Conservation (phyloP, 2,888 invertebrate genomes). For the Sphinx pinastri region DNA sequence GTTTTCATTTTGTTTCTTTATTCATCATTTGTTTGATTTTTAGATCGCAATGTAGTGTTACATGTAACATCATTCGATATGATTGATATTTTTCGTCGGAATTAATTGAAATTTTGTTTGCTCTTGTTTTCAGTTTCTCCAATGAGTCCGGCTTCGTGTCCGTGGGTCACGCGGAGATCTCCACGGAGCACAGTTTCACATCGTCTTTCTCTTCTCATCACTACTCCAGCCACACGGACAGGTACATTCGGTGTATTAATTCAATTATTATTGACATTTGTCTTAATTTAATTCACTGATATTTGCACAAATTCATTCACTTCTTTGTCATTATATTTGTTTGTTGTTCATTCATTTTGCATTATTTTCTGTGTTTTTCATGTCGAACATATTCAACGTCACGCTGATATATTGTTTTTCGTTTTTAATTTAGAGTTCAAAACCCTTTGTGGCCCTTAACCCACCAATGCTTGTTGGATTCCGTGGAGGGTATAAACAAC, state of each 20-base stretch:
- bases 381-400: conserved; percentile 14
- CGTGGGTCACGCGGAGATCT: conserved; percentile 77
- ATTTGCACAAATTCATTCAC: conserved; percentile 28
- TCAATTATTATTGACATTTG: conserved; percentile 21
- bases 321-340: conserved; percentile 11
- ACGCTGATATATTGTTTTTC: background rate
- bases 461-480: background rate
- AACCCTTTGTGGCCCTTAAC: no score
- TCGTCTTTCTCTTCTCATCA: conserved; percentile 76
- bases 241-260: conserved; percentile 51
- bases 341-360: conserved; percentile 23
- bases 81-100: conserved; percentile 31
- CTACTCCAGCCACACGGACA: conserved; percentile 77
- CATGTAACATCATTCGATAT: no score
- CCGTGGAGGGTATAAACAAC: background rate
- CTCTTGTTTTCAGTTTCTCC: conserved; percentile 65
- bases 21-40: conserved; percentile 1
- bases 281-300: conserved; percentile 20
- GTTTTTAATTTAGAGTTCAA: no score
- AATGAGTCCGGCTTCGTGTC: conserved; percentile 82
- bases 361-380: conserved; percentile 23
- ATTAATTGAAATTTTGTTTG: conserved; percentile 19
- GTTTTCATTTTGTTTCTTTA: background rate
- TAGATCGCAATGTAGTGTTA: background rate
- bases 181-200: conserved; percentile 75